These are phyloP conservation scores for Altica lythri DNA, from an alignment of 2,888 invertebrate species.

Conservation along the genomic window DNA sequence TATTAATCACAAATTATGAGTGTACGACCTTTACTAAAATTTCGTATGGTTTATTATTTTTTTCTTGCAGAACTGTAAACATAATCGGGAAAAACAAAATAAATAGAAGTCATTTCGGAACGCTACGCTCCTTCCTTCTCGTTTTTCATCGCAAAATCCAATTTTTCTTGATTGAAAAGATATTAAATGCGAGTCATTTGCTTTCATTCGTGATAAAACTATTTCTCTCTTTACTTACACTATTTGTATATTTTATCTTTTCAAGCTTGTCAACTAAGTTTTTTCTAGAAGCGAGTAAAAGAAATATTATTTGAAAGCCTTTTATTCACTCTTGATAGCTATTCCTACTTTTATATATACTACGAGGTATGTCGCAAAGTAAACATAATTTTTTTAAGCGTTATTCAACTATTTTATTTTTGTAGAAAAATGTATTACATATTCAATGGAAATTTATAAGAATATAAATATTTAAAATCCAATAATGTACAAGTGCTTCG, in stretches of 20 bases:
- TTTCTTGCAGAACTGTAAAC: no score
- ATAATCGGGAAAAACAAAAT: neutral
- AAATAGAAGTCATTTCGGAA: neutral
- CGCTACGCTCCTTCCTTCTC: neutral
- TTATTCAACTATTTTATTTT: neutral
- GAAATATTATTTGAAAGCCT: no score
- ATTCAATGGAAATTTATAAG: conserved; percentile 8
- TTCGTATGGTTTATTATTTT: no score
- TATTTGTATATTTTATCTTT: no score
- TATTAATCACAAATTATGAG: no score
- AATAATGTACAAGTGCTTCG: conserved; percentile 13
- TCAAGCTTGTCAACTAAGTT: no score
- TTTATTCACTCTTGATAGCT: no score
- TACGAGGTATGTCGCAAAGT: no score
- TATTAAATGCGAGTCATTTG: conserved; percentile 17
- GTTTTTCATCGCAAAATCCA: neutral
- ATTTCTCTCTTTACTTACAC: conserved; percentile 18
- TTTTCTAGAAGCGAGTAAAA: no score
- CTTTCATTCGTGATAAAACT: conserved; percentile 1
- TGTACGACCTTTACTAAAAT: no score
- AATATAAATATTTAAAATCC: conserved; percentile 25
- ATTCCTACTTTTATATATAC: no score
- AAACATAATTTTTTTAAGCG: no score
- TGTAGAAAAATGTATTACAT: neutral
- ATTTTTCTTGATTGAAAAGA: conserved; percentile 17